phyloP scores from a whole-genome alignment of 2,888 invertebrate genomes.

The Pherbina coryleti region DNA sequence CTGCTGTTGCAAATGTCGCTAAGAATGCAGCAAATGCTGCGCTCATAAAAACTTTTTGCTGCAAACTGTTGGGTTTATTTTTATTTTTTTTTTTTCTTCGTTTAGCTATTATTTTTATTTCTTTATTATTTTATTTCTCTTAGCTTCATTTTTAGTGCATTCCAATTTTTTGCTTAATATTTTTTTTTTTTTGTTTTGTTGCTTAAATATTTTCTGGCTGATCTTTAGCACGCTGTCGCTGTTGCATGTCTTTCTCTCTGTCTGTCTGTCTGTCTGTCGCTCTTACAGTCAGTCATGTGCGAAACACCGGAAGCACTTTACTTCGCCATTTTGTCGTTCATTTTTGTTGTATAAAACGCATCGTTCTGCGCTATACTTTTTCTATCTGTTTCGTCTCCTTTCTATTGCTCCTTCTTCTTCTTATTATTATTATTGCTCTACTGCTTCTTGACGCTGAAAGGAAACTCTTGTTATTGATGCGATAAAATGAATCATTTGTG shows the following conservation, averaged over 20 bases:
- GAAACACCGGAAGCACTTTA: slow-evolving; percentile 26
- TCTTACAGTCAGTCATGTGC: slow-evolving; percentile 1
- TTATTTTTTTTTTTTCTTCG: background rate
- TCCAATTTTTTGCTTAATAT: background rate
- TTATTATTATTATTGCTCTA: background rate
- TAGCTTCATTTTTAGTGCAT: background rate
- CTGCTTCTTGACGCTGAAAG: slow-evolving; percentile 1
- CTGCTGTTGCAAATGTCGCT: background rate
- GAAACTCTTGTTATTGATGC: slow-evolving; percentile 41
- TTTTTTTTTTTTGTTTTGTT: no score
- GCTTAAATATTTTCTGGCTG: no score
- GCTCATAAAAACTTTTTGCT: background rate
- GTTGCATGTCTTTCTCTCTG: background rate
- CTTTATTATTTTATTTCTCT: background rate
- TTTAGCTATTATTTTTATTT: background rate
- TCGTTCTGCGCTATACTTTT: background rate
- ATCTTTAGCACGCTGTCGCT: background rate
- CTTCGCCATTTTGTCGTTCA: slow-evolving; percentile 25
- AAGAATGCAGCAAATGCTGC: background rate
- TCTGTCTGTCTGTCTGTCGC: slow-evolving; percentile 1
- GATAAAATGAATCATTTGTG: slow-evolving; percentile 36
- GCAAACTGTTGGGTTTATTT: background rate
- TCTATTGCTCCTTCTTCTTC: background rate
- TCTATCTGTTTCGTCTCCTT: background rate
- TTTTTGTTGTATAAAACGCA: background rate